Evolutionary conservation across 2,888 invertebrate genomes (phyloP).

Genomic region (Congeria kusceri): DNA sequence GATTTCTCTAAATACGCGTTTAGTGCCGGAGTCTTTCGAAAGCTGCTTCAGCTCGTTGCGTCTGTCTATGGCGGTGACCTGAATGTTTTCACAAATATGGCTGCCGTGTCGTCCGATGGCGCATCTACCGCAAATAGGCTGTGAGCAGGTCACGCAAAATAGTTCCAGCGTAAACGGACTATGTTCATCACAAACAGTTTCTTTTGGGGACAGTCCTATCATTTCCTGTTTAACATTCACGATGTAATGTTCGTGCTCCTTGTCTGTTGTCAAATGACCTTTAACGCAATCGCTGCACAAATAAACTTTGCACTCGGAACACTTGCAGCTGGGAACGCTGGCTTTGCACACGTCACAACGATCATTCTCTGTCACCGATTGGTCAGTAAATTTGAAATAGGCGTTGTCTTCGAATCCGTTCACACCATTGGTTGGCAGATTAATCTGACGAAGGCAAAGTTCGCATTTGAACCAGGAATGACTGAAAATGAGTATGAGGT

Average conservation of each 20-base stretch:
- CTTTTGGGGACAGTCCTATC: conserved; percentile 29
- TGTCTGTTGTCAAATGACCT: conserved; percentile 23
- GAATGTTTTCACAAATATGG: conserved; percentile 53
- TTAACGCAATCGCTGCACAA: conserved; percentile 49
- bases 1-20: conserved; percentile 25
- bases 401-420: conserved; percentile 48
- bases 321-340: conserved; percentile 25
- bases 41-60: conserved; percentile 30
- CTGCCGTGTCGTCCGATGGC: conserved; percentile 41
- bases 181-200: conserved; percentile 41
- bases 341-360: conserved; percentile 32
- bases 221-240: conserved; percentile 45
- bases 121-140: conserved; percentile 59
- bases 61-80: conserved; percentile 38
- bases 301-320: conserved; percentile 43
- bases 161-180: conserved; percentile 52
- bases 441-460: conserved; percentile 36
- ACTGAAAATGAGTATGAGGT: too few species aligned
- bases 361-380: conserved; percentile 50
- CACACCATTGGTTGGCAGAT: conserved; percentile 28
- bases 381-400: conserved; percentile 47
- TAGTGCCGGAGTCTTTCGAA: conserved; percentile 16
- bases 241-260: conserved; percentile 34
- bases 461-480: conserved; percentile 44
- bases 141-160: conserved; percentile 52